Base-by-base conservation (phyloP, 2,888 invertebrate genomes). In the Gastracanthus pulcherrimus region DNA sequence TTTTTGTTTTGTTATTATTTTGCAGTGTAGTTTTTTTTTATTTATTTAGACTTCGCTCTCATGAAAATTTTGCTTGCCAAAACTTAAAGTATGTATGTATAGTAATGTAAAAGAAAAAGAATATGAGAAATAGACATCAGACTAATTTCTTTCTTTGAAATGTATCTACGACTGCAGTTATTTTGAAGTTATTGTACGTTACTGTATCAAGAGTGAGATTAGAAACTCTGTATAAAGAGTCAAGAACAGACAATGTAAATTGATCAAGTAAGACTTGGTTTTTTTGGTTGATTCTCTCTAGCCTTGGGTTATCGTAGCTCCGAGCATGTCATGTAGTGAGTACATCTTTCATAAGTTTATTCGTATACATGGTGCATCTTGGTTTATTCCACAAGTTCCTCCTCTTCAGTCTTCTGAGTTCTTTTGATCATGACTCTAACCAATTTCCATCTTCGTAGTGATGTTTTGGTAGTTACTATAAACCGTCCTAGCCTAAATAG, bases 261-360 rank as follows among this genome's bases (percentile, higher is more conserved):
- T 91, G 91, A 91, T 91, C 91, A 91, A 91, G 91, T 91, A 91
- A 91, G 91, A 88, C 91, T 89, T 90, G 90, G 91, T 83, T 85
- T 77, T 67, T 78, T 41, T 71, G 36, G 36, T 19, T 34, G 51
- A n/a, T n/a, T n/a, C 69, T 77, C 66, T 55, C 76, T 62, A 74
- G 71, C 76, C 77, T 74, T 71, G 62, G 62, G 31, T 67, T 34
- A 76, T 62, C 19, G 48, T n/a, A 26, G 69, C 60, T 75, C 29
- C 23, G 38, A 58, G n/a, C n/a, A 45, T 34, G 62, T 60, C 26
- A 48, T 9, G 31, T 51, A 29, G 19, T 11, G 55, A 9, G 23
- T 26, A 23, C 26, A 26, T 55, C 55, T 19, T 55, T 55, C 26
- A 26, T 13, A 55, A 64, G 55, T 23, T 51, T 64, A 34, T n/a